A percentile compares a stretch with the other conserved stretches of the same genome.
Conservation (phyloP, 2,888 invertebrate species). For the Cremastinae sp. region DNA sequence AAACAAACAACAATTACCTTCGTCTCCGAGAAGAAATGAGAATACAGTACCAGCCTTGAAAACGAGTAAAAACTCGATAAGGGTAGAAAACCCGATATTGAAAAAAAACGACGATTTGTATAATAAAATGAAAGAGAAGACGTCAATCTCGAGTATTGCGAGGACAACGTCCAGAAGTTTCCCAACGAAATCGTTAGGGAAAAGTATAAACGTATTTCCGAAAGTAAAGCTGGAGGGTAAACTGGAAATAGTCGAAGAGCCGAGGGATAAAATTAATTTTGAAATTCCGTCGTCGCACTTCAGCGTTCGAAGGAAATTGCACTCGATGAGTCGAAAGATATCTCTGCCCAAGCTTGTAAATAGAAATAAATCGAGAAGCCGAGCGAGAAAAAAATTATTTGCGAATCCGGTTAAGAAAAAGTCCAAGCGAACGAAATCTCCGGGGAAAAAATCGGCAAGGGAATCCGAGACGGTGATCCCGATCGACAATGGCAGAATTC, state of each 20-base stretch:
- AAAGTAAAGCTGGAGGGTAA: slow-evolving; percentile 45
- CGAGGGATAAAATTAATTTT: background rate
- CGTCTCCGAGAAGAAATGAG: background rate
- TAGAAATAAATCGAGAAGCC: background rate
- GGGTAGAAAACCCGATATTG: background rate
- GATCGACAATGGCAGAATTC: slow-evolving; percentile 37
- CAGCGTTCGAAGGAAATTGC: slow-evolving; percentile 50
- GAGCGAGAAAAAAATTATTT: background rate
- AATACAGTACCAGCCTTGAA: too few species aligned
- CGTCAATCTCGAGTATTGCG: too few species aligned
- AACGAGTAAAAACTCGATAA: background rate
- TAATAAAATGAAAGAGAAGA: too few species aligned
- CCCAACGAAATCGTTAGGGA: background rate
- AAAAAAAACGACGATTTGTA: slow-evolving; percentile 5
- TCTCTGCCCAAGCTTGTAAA: background rate
- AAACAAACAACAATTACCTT: background rate
- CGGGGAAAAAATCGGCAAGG: slow-evolving; percentile 2
- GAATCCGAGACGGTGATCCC: slow-evolving; percentile 52
- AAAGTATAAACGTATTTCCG: background rate
- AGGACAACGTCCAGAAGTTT: slow-evolving; percentile 12
- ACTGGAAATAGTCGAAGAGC: slow-evolving; percentile 26
- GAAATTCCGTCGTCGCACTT: slow-evolving; percentile 34
- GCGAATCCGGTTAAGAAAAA: slow-evolving; percentile 22
- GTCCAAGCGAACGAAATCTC: slow-evolving; percentile 15
- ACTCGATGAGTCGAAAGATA: slow-evolving; percentile 49